A percentile compares a stretch with the other conserved stretches of the same genome.
Evolutionary conservation across 2,888 invertebrate genomes (phyloP).

Genomic region (Loripinus fragilis): DNA sequence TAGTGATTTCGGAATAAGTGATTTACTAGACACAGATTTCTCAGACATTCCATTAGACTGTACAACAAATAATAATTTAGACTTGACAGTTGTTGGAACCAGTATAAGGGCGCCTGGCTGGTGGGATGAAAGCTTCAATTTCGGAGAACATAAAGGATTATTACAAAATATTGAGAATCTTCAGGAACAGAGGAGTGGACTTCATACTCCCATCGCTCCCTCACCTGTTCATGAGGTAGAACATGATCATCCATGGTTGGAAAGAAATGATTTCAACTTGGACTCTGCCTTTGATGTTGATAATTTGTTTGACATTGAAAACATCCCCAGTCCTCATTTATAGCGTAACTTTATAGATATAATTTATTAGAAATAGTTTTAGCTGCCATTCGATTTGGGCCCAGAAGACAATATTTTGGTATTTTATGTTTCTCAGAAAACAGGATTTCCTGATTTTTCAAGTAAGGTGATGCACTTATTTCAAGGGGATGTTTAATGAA

Average conservation of each 20-base stretch:
- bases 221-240: conserved; percentile 71
- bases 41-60: conserved; percentile 78
- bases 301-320: conserved; percentile 79
- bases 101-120: conserved; percentile 82
- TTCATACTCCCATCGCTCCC: conserved; percentile 75
- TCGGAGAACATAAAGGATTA: conserved; percentile 57
- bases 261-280: conserved; percentile 71
- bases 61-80: conserved; percentile 68
- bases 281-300: conserved; percentile 80
- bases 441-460: too few relatives aligned
- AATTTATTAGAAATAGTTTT: not conserved
- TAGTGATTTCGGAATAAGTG: conserved; percentile 79
- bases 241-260: conserved; percentile 77
- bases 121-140: conserved; percentile 78
- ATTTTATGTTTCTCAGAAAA: too few relatives aligned
- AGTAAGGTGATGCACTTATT: too few relatives aligned
- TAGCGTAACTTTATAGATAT: conserved; percentile 3
- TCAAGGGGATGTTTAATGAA: too few relatives aligned
- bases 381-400: not conserved
- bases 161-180: conserved; percentile 59
- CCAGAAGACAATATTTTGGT: too few relatives aligned
- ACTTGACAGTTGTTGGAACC: conserved; percentile 80
- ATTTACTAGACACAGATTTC: conserved; percentile 73
- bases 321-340: conserved; percentile 74
- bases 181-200: conserved; percentile 64